phyloP scores from a whole-genome alignment of 2,888 invertebrate species.

The Craniophora ligustri region DNA sequence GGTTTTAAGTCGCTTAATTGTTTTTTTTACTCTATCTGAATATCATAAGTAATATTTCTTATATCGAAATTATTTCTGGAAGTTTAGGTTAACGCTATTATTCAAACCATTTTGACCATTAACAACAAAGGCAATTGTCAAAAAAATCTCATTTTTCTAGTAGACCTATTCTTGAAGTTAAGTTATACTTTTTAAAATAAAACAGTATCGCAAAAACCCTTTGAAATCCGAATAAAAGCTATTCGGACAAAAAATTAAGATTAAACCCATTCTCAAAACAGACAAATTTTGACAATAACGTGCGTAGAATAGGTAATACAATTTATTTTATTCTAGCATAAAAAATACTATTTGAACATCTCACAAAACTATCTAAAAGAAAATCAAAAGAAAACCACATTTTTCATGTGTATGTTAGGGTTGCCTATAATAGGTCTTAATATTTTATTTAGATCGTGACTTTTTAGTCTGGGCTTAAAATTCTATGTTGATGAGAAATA shows the following conservation, averaged over 20 bases:
- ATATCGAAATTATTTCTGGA: too few relatives aligned
- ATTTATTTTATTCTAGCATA: constrained; percentile 17
- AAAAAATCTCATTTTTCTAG: too few relatives aligned
- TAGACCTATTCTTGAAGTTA: too few relatives aligned
- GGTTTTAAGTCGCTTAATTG: too few relatives aligned
- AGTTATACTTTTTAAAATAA: too few relatives aligned
- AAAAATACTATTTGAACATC: constrained; percentile 24
- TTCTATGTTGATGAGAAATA: too few relatives aligned
- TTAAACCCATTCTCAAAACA: constrained; percentile 7
- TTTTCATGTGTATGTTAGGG: constrained; percentile 15
- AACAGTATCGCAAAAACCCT: neutral
- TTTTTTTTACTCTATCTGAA: too few relatives aligned
- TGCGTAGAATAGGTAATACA: neutral
- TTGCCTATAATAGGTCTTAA: neutral
- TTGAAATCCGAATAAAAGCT: neutral
- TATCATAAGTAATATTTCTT: too few relatives aligned
- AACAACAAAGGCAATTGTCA: too few relatives aligned
- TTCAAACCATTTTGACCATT: too few relatives aligned
- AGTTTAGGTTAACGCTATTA: too few relatives aligned
- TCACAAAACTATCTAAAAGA: constrained; percentile 19
- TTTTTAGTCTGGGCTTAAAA: too few relatives aligned
- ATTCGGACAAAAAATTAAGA: constrained; percentile 13
- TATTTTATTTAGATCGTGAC: neutral
- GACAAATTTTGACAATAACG: constrained; percentile 10
- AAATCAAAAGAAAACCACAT: constrained; percentile 32